Conservation (phyloP, 2,113 vertebrate genomes). For the Pseudolaguvia tuberculata region DNA sequence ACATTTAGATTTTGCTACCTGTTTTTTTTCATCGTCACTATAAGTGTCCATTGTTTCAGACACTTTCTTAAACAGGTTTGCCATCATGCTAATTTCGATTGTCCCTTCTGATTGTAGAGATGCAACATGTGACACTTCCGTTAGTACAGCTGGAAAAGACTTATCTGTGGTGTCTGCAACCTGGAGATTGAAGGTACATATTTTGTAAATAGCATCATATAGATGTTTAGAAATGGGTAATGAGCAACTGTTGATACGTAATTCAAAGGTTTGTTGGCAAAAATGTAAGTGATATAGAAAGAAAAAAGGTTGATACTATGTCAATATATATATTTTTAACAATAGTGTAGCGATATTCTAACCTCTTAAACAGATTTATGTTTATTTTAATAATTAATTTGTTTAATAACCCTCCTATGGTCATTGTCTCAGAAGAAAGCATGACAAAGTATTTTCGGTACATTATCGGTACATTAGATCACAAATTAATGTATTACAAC, state of each 20-base stretch:
- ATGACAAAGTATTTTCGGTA: no score
- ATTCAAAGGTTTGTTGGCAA: neutral
- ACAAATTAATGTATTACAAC: no score
- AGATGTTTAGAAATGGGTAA: neutral
- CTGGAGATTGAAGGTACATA: neutral
- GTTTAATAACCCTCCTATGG: no score
- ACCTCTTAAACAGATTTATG: no score
- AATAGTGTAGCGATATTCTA: no score
- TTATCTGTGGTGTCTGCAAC: neutral
- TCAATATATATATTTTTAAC: no score
- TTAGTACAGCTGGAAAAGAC: neutral
- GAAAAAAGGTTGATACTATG: no score
- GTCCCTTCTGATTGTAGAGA: neutral
- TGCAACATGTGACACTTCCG: neutral
- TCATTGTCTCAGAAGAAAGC: no score
- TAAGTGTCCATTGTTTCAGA: neutral
- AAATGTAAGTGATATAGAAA: neutral
- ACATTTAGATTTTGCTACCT: neutral
- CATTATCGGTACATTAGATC: no score
- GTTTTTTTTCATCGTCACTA: no score
- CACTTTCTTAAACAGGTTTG: neutral
- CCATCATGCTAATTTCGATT: neutral
- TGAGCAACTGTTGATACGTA: neutral
- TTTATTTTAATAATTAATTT: no score
- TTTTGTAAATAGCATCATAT: neutral